A percentile compares a stretch with the other conserved stretches of the same genome.
Evolutionary conservation across 2,113 vertebrate species (phyloP).

Genomic region (Leucopternis melanops): DNA sequence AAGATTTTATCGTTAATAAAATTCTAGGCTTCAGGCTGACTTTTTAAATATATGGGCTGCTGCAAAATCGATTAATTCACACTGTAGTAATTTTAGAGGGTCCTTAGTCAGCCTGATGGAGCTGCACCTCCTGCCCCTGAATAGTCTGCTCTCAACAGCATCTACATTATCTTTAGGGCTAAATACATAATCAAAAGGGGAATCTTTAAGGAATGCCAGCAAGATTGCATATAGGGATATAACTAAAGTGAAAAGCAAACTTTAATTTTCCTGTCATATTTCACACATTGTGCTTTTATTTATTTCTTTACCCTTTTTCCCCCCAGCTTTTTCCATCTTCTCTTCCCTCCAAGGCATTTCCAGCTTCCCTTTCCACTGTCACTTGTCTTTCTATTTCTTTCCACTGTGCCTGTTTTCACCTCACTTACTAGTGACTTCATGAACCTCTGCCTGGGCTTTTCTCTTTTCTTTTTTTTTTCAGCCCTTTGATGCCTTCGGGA

Average conservation of each 20-base stretch:
- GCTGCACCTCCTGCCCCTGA: not conserved
- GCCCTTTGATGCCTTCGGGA: not conserved
- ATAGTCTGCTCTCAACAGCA: not conserved
- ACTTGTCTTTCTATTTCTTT: not conserved
- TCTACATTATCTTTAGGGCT: not conserved
- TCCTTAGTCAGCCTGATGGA: not conserved
- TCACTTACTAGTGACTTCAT: not conserved
- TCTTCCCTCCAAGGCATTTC: not conserved
- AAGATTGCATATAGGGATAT: not conserved
- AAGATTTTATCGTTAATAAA: rapidly evolving
- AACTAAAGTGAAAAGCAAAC: not conserved
- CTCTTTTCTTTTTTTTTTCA: not conserved
- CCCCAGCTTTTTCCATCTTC: not conserved
- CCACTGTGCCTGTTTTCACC: not conserved
- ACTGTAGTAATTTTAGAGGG: not conserved
- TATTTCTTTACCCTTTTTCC: not conserved
- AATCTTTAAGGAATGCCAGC: not conserved
- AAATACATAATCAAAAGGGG: not conserved
- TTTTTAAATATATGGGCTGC: not conserved
- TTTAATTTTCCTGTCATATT: not conserved
- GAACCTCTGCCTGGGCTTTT: not conserved
- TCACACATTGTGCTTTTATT: not conserved
- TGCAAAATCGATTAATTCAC: not conserved
- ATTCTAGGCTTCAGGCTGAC: not conserved
- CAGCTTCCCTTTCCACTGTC: not conserved